Base-by-base conservation (phyloP, 1,140 invertebrate genomes). In the Arctopsyche grandis region DNA sequence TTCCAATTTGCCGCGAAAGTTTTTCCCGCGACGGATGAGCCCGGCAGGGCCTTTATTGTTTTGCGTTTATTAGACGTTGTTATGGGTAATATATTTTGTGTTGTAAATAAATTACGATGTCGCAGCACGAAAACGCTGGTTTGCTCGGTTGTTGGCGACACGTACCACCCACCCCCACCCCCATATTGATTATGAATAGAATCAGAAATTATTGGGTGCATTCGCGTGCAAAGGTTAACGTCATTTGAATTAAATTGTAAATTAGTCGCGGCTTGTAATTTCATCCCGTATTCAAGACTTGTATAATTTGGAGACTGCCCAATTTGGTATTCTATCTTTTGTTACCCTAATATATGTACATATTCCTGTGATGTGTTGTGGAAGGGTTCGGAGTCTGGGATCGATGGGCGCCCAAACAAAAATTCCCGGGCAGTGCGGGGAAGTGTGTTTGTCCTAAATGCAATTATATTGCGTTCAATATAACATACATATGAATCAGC, bases 191-290 rank as follows among this genome's bases (percentile, higher is more conserved):
- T 26, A 19, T 14, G 63, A 26, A 66, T 66, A 66, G 63, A 66
- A 66, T 66, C 24, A 66, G 63, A 26, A 66, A 66, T 66, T 4
- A 66, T 66, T 66, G 63, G 21, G 63, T 22, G 63, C 63, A 14
- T 66, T 26, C 14, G 21, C 21, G 63, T 24, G 63, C 63, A 66
- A 66, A 66, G 22, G 63, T 66, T 66, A 66, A 66, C 26, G 63
- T 66, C 26, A 66, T 66, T 26, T 22, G 26, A 66, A 66, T 24
- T 66, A 66, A 22, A 66, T 66, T 66, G 9, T 66, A 66, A 66
- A 66, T 66, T 66, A 66, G 63, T 22, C 26, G 26, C 21, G 22
- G 24, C 14, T n/a, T n/a, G n/a, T n/a, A n/a, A n/a, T n/a, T n/a
- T n/a, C 24, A 22, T 22, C 63, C 22, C 22, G 63, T 10, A 66